Evolutionary conservation across 2,888 invertebrate genomes (phyloP).

Genomic region (Oligia latruncula): DNA sequence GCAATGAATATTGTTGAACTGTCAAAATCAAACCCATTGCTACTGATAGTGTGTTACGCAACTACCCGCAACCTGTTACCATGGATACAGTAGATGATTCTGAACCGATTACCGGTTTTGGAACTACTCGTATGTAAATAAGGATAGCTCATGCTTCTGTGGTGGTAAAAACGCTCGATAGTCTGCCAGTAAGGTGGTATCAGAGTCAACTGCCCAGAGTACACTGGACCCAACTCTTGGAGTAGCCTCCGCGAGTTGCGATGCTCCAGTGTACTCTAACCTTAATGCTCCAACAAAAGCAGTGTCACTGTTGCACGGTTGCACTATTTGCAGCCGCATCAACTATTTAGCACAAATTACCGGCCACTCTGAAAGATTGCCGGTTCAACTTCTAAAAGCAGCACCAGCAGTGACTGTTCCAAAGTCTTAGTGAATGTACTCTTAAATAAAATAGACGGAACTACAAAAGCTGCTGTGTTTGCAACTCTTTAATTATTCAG

Average conservation of each 20-base stretch:
- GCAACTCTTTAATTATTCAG: background rate
- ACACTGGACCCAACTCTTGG: background rate
- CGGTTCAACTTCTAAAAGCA: slow-evolving; percentile 21
- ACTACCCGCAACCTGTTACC: too few relatives aligned
- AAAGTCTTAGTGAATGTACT: slow-evolving; percentile 1
- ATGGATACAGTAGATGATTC: too few relatives aligned
- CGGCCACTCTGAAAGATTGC: slow-evolving; percentile 25
- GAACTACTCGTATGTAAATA: too few relatives aligned
- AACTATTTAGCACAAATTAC: slow-evolving; percentile 39
- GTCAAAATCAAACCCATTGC: too few relatives aligned
- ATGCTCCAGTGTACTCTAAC: background rate
- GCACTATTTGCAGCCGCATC: slow-evolving; percentile 32
- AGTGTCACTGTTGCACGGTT: background rate
- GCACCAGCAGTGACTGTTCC: background rate
- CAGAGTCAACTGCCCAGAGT: background rate
- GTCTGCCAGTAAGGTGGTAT: too few relatives aligned
- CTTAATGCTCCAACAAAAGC: background rate
- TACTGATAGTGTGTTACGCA: too few relatives aligned
- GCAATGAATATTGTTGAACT: too few relatives aligned
- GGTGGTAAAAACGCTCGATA: background rate
- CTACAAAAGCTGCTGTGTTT: background rate
- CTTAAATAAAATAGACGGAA: slow-evolving; percentile 20
- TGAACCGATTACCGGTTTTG: too few relatives aligned
- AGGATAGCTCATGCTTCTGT: background rate
- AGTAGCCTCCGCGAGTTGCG: background rate